Percentiles rank a stretch among this genome's conserved stretches.
Conservation (phyloP, 1,140 invertebrate species). For the Drosophila punjabiensis region DNA sequence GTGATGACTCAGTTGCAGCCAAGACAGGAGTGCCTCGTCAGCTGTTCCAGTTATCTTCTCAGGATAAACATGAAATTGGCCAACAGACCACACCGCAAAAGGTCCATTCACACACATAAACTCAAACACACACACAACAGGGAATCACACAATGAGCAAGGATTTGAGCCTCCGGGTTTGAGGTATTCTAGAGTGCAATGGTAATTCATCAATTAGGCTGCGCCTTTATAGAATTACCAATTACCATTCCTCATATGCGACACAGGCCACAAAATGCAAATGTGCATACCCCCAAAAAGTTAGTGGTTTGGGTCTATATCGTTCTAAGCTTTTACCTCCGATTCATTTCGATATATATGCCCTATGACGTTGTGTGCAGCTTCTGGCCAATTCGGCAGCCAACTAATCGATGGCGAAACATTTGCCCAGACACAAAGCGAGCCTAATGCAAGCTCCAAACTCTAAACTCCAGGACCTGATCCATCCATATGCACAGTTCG, state of each 20-base stretch:
- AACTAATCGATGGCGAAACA: constrained; percentile 81
- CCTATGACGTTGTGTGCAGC: constrained; percentile 63
- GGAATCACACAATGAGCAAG: constrained; percentile 13
- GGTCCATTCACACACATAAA: neutral
- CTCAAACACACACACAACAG: neutral
- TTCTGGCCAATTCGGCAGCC: constrained; percentile 69
- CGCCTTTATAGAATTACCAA: constrained; percentile 68
- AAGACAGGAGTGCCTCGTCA: constrained; percentile 47
- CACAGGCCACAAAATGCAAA: constrained; percentile 61
- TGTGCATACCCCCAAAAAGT: constrained; percentile 42
- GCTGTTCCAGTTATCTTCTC: constrained; percentile 49
- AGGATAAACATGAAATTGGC: constrained; percentile 36
- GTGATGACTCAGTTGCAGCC: constrained; percentile 68
- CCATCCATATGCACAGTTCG: constrained; percentile 19
- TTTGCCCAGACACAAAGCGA: constrained; percentile 79
- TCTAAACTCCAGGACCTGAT: constrained; percentile 29
- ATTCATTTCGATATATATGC: constrained; percentile 8
- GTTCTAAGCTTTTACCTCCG: constrained; percentile 51
- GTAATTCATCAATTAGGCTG: constrained; percentile 79
- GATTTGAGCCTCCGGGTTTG: constrained; percentile 28
- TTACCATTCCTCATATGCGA: constrained; percentile 39
- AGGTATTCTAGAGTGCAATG: constrained; percentile 50
- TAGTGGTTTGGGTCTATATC: constrained; percentile 24
- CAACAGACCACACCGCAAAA: constrained; percentile 56
- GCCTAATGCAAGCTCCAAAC: constrained; percentile 41